These are phyloP conservation scores for Gorsachius magnificus DNA, from an alignment of 2,797 vertebrate species.

Conservation along the genomic window DNA sequence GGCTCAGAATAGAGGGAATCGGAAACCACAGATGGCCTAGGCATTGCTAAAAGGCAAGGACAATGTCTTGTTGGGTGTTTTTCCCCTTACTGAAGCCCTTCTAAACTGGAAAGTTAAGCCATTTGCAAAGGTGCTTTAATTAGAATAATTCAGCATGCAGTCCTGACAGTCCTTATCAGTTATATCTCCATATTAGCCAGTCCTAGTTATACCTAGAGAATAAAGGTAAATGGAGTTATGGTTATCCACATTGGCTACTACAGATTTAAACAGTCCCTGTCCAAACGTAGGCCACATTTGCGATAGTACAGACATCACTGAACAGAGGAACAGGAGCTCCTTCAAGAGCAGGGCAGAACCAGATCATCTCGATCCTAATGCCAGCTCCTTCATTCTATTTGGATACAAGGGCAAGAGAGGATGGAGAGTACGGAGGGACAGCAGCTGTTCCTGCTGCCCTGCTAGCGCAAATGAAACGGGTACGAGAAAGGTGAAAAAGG, in stretches of 20 bases:
- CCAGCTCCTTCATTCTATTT: not conserved
- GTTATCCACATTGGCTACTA: not conserved
- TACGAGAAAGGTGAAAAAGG: not conserved
- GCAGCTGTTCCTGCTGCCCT: not conserved
- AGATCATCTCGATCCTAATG: accelerated
- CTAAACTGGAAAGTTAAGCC: not conserved
- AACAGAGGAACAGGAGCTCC: not conserved
- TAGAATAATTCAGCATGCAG: not conserved
- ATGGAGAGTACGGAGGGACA: not conserved
- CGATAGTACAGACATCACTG: not conserved
- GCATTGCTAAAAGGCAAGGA: not conserved
- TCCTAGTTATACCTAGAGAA: not conserved
- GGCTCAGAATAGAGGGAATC: not conserved
- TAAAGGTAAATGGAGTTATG: not conserved
- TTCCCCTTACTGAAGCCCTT: not conserved
- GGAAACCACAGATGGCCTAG: not conserved
- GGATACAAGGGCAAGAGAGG: not conserved
- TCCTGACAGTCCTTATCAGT: not conserved
- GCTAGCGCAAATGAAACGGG: accelerated
- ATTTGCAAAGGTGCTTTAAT: not conserved
- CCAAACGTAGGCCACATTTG: not conserved
- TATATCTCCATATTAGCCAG: not conserved
- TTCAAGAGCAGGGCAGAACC: not conserved
- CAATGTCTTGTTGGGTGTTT: not conserved
- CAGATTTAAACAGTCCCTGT: not conserved